Conservation (phyloP, 2,888 invertebrate species). For the Drosophila paranaensis region DNA sequence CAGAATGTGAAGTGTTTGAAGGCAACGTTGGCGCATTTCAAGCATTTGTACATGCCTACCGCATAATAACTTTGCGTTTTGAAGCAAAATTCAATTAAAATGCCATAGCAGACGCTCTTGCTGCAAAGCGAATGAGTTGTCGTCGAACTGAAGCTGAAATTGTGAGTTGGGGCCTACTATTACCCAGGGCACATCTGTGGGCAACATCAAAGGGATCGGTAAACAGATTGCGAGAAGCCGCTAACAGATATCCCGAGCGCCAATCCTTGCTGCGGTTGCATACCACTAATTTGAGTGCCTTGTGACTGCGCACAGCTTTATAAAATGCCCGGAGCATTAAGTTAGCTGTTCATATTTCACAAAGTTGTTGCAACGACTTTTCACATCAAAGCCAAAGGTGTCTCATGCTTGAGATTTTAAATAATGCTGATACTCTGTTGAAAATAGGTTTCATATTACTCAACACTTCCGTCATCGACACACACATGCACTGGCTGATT, state of each 20-base stretch:
- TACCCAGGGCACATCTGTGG: slow-evolving; percentile 40
- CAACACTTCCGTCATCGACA: slow-evolving; percentile 58
- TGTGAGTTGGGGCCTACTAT: slow-evolving; percentile 5
- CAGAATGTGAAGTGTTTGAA: neutral
- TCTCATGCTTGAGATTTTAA: slow-evolving; percentile 63
- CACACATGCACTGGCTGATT: slow-evolving; percentile 21
- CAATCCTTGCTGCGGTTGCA: slow-evolving; percentile 18
- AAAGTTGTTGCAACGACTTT: slow-evolving; percentile 60
- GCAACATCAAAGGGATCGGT: slow-evolving; percentile 72
- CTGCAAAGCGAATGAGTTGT: slow-evolving; percentile 65
- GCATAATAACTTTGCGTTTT: slow-evolving; percentile 43
- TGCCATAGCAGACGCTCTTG: slow-evolving; percentile 10
- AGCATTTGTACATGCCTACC: slow-evolving; percentile 34
- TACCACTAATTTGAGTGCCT: slow-evolving; percentile 69
- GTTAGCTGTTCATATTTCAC: slow-evolving; percentile 60
- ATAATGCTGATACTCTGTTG: slow-evolving; percentile 51
- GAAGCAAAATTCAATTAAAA: slow-evolving; percentile 62
- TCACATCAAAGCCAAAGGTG: slow-evolving; percentile 64
- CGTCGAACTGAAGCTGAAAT: slow-evolving; percentile 20
- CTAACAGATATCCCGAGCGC: slow-evolving; percentile 15
- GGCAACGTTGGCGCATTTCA: slow-evolving; percentile 6
- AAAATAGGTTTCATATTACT: slow-evolving; percentile 76
- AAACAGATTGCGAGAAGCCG: slow-evolving; percentile 54
- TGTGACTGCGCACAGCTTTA: slow-evolving; percentile 49
- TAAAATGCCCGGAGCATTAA: slow-evolving; percentile 45